phyloP scores from a whole-genome alignment of 1,140 invertebrate species.

The Elysia chlorotica region DNA sequence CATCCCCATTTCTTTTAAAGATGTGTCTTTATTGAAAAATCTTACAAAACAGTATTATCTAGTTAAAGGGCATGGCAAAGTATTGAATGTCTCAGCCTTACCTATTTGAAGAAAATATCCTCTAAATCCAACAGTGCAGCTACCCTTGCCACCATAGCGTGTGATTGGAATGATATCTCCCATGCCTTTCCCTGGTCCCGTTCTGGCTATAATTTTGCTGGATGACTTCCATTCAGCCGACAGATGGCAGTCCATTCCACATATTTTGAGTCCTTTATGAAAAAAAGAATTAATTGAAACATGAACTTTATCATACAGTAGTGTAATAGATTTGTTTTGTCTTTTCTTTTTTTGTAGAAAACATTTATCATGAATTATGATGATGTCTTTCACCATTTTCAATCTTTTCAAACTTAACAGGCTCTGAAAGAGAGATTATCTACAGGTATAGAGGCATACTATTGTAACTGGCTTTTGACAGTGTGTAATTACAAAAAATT shows the following conservation, averaged over 20 bases:
- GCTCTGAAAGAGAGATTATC: too few relatives aligned
- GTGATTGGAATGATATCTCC: constrained; percentile 97
- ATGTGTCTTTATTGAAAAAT: background rate
- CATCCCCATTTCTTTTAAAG: too few relatives aligned
- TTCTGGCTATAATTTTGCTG: constrained; percentile 95
- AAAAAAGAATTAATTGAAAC: too few relatives aligned
- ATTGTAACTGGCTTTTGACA: too few relatives aligned
- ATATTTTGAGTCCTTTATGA: constrained; percentile 84
- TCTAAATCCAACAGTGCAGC: constrained; percentile 94
- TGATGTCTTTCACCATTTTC: too few relatives aligned
- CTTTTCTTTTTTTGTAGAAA: too few relatives aligned
- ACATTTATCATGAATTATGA: too few relatives aligned
- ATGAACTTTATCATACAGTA: too few relatives aligned
- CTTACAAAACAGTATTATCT: background rate
- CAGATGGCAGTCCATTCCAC: constrained; percentile 91
- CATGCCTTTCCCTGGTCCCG: constrained; percentile 89
- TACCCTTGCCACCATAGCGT: constrained; percentile 85
- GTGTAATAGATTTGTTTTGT: too few relatives aligned
- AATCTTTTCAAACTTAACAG: too few relatives aligned
- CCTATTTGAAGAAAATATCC: constrained; percentile 65
- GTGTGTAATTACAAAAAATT: too few relatives aligned
- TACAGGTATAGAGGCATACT: too few relatives aligned
- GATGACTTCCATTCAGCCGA: constrained; percentile 97
- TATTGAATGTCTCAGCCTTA: constrained; percentile 32
- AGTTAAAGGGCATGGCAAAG: background rate